Evolutionary conservation across 2,888 invertebrate genomes (phyloP).

Genomic region (Lasioglossum lativentre): DNA sequence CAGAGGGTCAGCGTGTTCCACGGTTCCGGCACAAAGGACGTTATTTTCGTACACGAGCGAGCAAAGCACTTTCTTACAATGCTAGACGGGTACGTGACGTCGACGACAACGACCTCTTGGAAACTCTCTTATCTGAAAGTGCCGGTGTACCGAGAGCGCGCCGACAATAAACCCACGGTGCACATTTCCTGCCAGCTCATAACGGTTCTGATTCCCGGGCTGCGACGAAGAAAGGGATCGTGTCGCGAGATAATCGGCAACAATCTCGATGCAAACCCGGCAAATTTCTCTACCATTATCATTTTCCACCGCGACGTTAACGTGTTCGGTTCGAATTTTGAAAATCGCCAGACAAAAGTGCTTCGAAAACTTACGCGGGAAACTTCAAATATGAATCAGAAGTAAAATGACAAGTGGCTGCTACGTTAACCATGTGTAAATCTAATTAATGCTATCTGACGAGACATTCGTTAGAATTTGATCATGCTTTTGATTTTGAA

Average conservation of each 20-base stretch:
- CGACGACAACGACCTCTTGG: constrained; percentile 57
- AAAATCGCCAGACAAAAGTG: background rate
- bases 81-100: constrained; percentile 48
- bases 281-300: constrained; percentile 38
- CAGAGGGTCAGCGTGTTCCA: constrained; percentile 1
- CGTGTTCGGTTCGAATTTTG: background rate
- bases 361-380: no score
- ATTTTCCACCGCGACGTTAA: background rate
- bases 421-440: no score
- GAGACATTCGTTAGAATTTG: no score
- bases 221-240: constrained; percentile 14
- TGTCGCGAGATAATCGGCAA: constrained; percentile 56
- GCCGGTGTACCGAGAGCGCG: constrained; percentile 44
- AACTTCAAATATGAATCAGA: no score
- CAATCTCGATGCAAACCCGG: constrained; percentile 1
- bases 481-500: no score
- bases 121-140: constrained; percentile 64
- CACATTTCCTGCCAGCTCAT: constrained; percentile 45
- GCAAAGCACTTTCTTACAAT: constrained; percentile 54
- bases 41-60: constrained; percentile 51
- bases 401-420: no score
- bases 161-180: constrained; percentile 57
- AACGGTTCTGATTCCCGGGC: constrained; percentile 25
- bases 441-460: no score
- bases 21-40: constrained; percentile 11